Evolutionary conservation across 2,113 vertebrate genomes (phyloP).

Genomic region (Meleagris gallopavo): DNA sequence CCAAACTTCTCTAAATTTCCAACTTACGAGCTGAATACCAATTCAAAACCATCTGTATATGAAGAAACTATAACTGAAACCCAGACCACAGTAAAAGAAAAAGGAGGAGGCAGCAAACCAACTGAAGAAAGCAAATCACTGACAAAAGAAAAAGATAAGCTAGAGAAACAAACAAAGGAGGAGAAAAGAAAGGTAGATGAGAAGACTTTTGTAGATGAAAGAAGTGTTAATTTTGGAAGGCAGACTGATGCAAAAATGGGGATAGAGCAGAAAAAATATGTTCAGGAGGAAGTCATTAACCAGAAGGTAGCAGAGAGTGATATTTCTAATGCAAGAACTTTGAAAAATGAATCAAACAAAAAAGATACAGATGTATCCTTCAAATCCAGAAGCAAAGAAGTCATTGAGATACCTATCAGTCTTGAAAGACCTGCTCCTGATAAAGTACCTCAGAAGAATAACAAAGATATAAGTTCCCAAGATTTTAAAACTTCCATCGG

Average conservation of each 20-base stretch:
- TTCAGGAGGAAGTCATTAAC: slow-evolving; percentile 61
- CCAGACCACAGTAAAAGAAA: background rate
- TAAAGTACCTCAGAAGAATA: background rate
- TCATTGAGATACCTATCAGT: slow-evolving; percentile 53
- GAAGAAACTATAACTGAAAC: slow-evolving; percentile 68
- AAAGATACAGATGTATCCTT: background rate
- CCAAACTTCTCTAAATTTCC: slow-evolving; percentile 46
- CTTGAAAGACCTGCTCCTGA: slow-evolving; percentile 27
- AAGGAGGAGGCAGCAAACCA: slow-evolving; percentile 46
- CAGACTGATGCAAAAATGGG: slow-evolving; percentile 27
- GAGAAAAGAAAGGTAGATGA: slow-evolving; percentile 26
- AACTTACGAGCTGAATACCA: slow-evolving; percentile 7
- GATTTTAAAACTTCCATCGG: background rate
- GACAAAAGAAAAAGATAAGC: slow-evolving; percentile 24
- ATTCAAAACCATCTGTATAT: slow-evolving; percentile 33
- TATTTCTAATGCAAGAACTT: background rate
- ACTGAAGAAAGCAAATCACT: slow-evolving; percentile 30
- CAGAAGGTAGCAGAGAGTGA: slow-evolving; percentile 52
- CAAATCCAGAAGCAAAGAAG: slow-evolving; percentile 10
- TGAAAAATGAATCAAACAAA: background rate
- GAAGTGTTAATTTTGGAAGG: slow-evolving; percentile 21
- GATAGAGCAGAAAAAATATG: slow-evolving; percentile 50
- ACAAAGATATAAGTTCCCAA: background rate
- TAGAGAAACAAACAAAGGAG: slow-evolving; percentile 26
- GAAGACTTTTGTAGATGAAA: slow-evolving; percentile 14